These are phyloP conservation scores for Solen grandis DNA, from an alignment of 1,140 invertebrate genomes.

Conservation along the genomic window DNA sequence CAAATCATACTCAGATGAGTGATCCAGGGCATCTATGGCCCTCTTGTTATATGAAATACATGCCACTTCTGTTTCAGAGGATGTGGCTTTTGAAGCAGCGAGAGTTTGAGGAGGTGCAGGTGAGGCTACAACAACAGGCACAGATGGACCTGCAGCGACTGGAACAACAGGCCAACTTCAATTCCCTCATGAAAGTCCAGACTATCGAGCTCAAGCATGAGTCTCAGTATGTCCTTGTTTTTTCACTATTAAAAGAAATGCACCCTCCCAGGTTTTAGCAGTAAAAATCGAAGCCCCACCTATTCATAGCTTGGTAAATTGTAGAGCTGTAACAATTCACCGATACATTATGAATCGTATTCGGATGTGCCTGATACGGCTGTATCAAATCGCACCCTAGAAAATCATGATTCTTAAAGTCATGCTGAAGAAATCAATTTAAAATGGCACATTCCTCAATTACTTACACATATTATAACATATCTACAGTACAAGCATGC, in stretches of 20 bases:
- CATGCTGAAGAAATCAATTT: too few relatives aligned
- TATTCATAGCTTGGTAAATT: too few relatives aligned
- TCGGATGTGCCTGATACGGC: too few relatives aligned
- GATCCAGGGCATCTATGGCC: not conserved
- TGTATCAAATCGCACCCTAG: too few relatives aligned
- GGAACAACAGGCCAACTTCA: conserved; percentile 27
- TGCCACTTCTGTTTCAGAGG: not conserved
- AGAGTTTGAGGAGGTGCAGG: conserved; percentile 31
- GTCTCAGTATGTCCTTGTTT: conserved; percentile 41
- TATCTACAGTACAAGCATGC: too few relatives aligned
- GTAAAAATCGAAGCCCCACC: too few relatives aligned
- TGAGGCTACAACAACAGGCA: conserved; percentile 21
- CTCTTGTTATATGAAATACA: not conserved
- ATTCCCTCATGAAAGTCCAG: conserved; percentile 17
- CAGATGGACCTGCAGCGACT: conserved; percentile 30
- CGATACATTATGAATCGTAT: too few relatives aligned
- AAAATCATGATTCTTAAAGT: too few relatives aligned
- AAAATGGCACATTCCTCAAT: too few relatives aligned
- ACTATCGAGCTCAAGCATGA: conserved; percentile 40
- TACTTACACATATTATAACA: too few relatives aligned
- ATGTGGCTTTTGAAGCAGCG: conserved; percentile 17
- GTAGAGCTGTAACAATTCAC: too few relatives aligned
- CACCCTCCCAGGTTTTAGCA: not conserved
- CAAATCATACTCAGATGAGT: not conserved
- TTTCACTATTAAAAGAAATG: not conserved